Conservation (phyloP, 2,113 vertebrate genomes). For the Entosphenus tridentatus region DNA sequence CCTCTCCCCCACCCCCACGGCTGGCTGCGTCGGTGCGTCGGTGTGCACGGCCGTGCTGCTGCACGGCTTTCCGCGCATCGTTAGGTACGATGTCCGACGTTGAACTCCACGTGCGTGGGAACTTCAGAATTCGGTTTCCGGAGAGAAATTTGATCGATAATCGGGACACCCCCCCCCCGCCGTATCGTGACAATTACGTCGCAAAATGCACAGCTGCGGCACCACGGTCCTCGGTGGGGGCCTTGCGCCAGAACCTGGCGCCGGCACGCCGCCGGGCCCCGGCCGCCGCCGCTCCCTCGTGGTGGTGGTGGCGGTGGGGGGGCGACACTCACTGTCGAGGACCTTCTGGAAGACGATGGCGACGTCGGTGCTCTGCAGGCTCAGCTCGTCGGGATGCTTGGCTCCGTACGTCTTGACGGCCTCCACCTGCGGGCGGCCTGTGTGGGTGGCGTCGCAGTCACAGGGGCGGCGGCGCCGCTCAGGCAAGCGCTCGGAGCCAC, state of each 20-base stretch:
- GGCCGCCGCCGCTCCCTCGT: background rate
- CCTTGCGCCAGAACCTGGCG: background rate
- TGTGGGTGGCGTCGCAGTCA: background rate
- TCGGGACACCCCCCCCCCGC: no score
- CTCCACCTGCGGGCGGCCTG: slow-evolving; percentile 52
- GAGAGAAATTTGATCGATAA: no score
- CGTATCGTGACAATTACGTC: no score
- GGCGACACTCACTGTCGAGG: background rate
- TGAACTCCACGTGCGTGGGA: no score
- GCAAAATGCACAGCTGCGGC: background rate
- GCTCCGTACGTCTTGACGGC: slow-evolving; percentile 47
- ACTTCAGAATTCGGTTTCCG: no score
- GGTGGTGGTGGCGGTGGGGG: background rate
- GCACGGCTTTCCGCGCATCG: no score
- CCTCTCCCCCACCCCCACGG: no score
- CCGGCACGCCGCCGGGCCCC: background rate
- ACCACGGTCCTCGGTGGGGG: background rate
- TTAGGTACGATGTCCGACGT: no score
- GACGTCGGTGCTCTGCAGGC: slow-evolving; percentile 53
- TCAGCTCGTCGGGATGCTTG: slow-evolving; percentile 48
- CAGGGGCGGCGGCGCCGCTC: no score
- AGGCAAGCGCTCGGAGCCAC: no score
- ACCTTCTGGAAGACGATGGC: slow-evolving; percentile 22
- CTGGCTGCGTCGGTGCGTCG: no score
- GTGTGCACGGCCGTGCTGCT: no score